Evolutionary conservation across 2,797 vertebrate species (phyloP).

Genomic region (Amblyraja radiata): DNA sequence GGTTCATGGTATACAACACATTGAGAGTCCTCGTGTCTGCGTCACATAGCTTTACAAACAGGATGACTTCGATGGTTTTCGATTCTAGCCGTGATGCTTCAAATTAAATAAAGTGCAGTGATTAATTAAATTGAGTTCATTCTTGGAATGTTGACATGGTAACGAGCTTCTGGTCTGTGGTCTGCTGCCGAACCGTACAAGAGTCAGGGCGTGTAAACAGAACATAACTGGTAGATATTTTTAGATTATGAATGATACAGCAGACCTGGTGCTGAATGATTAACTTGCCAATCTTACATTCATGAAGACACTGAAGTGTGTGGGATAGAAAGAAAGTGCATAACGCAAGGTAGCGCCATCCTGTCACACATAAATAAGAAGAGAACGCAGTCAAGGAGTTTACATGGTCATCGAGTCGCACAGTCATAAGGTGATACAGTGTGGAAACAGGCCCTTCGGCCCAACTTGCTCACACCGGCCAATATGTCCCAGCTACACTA

Average conservation of each 20-base stretch:
- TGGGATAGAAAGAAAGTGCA: background rate
- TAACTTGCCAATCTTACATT: background rate
- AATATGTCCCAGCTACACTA: no score
- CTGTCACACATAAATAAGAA: background rate
- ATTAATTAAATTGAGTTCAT: slow-evolving; percentile 3
- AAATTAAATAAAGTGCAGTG: background rate
- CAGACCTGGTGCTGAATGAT: background rate
- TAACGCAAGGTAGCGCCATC: background rate
- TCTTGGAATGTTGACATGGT: background rate
- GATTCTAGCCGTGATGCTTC: background rate
- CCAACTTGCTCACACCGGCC: no score
- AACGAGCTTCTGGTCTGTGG: background rate
- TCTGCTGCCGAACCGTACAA: background rate
- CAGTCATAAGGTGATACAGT: no score
- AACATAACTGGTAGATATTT: background rate
- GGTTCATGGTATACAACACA: background rate
- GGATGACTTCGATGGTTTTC: background rate
- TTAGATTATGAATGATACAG: background rate
- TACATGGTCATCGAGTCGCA: no score
- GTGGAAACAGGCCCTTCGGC: no score
- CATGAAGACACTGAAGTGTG: background rate
- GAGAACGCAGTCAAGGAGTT: background rate
- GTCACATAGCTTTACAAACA: background rate
- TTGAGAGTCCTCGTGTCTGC: background rate
- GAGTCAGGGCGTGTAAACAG: background rate